Base-by-base conservation (phyloP, 37 sponge, comb jelly and placozoan species). In the Halisarca cf. caerulea region DNA sequence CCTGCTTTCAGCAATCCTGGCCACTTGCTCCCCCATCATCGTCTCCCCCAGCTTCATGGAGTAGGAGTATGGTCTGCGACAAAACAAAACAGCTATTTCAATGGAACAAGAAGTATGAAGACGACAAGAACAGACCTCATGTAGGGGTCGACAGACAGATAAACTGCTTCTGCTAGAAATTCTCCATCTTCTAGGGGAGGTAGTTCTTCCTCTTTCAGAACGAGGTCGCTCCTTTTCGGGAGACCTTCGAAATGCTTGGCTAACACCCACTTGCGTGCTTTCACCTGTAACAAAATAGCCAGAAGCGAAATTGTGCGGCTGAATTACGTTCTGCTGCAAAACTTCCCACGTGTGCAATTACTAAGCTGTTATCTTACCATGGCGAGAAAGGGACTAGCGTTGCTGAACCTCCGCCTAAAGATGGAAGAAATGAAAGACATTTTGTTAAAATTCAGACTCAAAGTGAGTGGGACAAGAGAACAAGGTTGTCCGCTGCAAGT, bases 111-210 rank as follows among this genome's bases (percentile, higher is more conserved):
- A 17, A 17, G 11, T 55, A 55, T 17, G 17, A 20, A 20, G 11
- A 55, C 30, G n/a, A 36, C 18, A 71, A 32, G 14, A 39, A 37
- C 75, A 43, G 18, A 95, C 95, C 96, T 90, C 96, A 95, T 95
- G 91, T 95, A 95, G 21, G 96, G 96, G 80, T 95, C 96, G 35
- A 95, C 96, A 57, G 91, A 83, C n/a, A 90, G 71, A 86, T 91
- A 95, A 30, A 59, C 61, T 3, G 91, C 86, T 64, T 95, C 86
- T 34, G 73, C 78, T 7, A 95, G 83, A 61, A 90, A 91, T 44
- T 95, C 96, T 90, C 96, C 96, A 86, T 95, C 96, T 57, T 93
- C 81, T 36, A 92, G 45, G 0, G 96, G 84, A 38, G 94, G 91
- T 33, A 95, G 79, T 32, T 87, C 89, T 43, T 92, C 91, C 57